phyloP scores from a whole-genome alignment of 2,797 vertebrate species.

The Bryconaethiops microstoma region DNA sequence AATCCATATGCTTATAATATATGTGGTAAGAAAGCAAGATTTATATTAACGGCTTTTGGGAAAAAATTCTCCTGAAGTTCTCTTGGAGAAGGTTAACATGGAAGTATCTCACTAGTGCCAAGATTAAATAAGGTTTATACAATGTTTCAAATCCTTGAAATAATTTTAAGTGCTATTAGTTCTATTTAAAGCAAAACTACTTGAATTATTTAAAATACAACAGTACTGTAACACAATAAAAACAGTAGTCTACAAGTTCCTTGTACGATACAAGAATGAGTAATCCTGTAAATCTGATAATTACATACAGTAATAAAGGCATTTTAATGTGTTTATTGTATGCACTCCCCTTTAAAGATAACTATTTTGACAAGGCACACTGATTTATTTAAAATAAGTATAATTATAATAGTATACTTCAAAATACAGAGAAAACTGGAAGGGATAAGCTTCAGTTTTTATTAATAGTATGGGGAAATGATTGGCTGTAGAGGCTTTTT shows the following conservation, averaged over 20 bases:
- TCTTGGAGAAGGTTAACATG: slow-evolving; percentile 42
- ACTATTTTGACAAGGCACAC: no score
- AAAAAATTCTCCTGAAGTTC: slow-evolving; percentile 43
- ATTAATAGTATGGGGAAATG: background rate
- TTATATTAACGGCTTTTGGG: slow-evolving; percentile 45
- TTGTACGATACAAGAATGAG: no score
- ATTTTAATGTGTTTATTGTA: no score
- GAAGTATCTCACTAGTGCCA: slow-evolving; percentile 24
- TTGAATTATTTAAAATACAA: background rate
- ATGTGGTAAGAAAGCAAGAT: slow-evolving; percentile 25
- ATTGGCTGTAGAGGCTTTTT: background rate
- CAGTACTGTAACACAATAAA: no score
- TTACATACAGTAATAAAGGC: no score
- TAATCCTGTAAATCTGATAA: no score
- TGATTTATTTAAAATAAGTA: no score
- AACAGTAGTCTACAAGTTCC: no score
- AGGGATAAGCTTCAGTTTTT: background rate
- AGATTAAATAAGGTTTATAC: slow-evolving; percentile 56
- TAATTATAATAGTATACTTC: background rate
- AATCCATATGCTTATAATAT: slow-evolving; percentile 4
- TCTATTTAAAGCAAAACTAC: slow-evolving; percentile 41
- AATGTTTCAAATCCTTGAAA: slow-evolving; percentile 66
- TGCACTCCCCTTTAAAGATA: no score
- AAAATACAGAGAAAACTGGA: background rate
- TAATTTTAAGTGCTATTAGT: slow-evolving; percentile 54